Percentiles rank a stretch among this genome's conserved stretches.
phyloP scores from a whole-genome alignment of 2,888 invertebrate genomes.

The Cremastinae sp. region DNA sequence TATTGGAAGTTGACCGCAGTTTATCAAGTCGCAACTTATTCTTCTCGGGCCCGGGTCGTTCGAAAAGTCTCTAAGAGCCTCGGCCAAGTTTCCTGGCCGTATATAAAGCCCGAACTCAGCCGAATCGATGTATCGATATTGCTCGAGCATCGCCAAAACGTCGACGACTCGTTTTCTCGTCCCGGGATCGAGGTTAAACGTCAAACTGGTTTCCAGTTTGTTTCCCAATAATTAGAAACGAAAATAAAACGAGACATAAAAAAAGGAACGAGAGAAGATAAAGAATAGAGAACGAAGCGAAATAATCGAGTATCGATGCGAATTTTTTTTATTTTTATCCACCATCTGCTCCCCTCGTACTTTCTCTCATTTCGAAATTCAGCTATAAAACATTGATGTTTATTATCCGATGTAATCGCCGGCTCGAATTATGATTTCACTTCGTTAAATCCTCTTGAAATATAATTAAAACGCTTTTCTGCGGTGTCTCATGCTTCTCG shows the following conservation, averaged over 20 bases:
- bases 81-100: constrained; percentile 21
- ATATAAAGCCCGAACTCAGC: not conserved
- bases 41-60: constrained; percentile 19
- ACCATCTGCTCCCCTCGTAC: constrained; percentile 18
- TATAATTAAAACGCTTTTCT: constrained; percentile 31
- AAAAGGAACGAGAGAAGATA: not conserved
- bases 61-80: constrained; percentile 24
- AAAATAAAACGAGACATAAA: too few relatives aligned
- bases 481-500: constrained; percentile 18
- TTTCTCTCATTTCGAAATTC: constrained; percentile 39
- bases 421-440: constrained; percentile 39
- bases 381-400: constrained; percentile 34
- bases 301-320: not conserved
- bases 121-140: not conserved
- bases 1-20: constrained; percentile 16
- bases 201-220: not conserved
- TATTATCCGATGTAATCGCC: constrained; percentile 23
- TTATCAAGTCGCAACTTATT: constrained; percentile 38
- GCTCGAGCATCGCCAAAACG: not conserved
- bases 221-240: not conserved
- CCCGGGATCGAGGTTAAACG: constrained; percentile 12
- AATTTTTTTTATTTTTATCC: not conserved
- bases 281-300: not conserved
- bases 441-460: constrained; percentile 27
- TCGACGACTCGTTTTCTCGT: not conserved